phyloP scores from a whole-genome alignment of 2,888 invertebrate species.

The Subacronicta megacephala region DNA sequence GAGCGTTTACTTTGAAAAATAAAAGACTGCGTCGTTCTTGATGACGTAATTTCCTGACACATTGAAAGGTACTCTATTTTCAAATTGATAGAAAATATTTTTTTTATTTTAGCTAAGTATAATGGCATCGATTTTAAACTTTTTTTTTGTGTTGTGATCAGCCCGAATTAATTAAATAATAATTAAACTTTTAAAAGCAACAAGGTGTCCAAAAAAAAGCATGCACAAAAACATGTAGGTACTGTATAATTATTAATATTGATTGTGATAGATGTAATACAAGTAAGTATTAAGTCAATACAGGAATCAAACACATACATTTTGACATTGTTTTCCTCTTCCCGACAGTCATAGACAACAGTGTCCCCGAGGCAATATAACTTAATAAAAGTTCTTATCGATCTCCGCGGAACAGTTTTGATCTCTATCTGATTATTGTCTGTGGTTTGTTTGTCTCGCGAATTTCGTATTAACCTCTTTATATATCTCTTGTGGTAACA shows the following conservation, averaged over 20 bases:
- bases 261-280: no score
- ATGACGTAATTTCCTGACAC: background rate
- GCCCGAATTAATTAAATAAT: no score
- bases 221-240: no score
- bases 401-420: slow-evolving; percentile 11
- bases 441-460: slow-evolving; percentile 9
- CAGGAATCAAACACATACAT: no score
- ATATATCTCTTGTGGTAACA: no score
- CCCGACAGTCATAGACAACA: slow-evolving; percentile 10
- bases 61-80: background rate
- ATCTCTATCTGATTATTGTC: slow-evolving; percentile 9
- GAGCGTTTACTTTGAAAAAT: background rate
- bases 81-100: background rate
- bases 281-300: no score
- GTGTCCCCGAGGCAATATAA: slow-evolving; percentile 7
- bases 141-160: no score
- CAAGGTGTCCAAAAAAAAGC: no score
- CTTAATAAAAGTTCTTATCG: slow-evolving; percentile 39
- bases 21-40: background rate
- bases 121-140: no score
- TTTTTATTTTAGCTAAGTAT: no score
- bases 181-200: no score
- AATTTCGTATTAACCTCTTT: slow-evolving; percentile 1
- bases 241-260: no score
- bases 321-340: slow-evolving; percentile 19